phyloP scores from a whole-genome alignment of 2,113 vertebrate species.

The Hassar affinis region DNA sequence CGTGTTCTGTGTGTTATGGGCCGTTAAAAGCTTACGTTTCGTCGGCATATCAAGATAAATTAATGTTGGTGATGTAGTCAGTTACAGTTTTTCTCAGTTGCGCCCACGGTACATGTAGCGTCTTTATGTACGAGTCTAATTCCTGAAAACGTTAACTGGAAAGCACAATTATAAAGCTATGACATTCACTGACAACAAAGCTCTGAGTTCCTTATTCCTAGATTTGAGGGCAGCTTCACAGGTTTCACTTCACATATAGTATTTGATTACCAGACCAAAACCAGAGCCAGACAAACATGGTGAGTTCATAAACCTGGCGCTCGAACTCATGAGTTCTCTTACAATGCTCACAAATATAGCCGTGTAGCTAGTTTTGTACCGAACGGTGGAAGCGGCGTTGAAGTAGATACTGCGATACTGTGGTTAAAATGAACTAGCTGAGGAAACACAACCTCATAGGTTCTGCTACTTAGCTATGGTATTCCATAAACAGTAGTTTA shows the following conservation, averaged over 20 bases:
- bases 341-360: neutral
- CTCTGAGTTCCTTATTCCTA: neutral
- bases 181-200: neutral
- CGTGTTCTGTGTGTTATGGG: neutral
- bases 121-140: neutral
- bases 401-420: neutral
- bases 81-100: slow-evolving; percentile 15
- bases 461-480: neutral
- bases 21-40: neutral
- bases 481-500: neutral
- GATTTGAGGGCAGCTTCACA: neutral
- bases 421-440: neutral
- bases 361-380: neutral
- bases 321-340: neutral
- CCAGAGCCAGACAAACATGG: neutral
- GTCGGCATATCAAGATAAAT: neutral
- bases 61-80: slow-evolving; percentile 31
- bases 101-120: slow-evolving; percentile 1
- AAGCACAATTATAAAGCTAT: neutral
- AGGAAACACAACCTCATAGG: neutral
- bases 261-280: neutral
- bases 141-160: neutral
- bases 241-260: neutral
- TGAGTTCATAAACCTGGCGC: neutral
- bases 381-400: neutral